These are phyloP conservation scores for Yponomeuta cagnagella DNA, from an alignment of 2,888 invertebrate species.

Conservation along the genomic window DNA sequence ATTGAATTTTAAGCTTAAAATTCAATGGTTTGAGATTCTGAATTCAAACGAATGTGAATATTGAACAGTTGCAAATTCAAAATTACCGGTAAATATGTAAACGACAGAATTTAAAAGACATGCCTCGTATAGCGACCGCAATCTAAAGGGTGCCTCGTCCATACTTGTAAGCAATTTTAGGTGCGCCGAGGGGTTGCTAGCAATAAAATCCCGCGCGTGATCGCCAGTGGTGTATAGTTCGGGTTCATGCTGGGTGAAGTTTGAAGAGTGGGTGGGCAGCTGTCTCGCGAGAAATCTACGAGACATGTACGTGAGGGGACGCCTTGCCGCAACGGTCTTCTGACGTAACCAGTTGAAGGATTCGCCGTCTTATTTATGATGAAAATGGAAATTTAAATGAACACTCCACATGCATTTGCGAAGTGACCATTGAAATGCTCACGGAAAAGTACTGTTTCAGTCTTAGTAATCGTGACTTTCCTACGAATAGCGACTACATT, in stretches of 20 bases:
- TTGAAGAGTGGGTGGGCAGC: not conserved
- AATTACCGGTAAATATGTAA: no score
- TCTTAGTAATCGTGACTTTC: not conserved
- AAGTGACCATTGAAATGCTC: not conserved
- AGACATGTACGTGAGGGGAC: not conserved
- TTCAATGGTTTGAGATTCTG: no score
- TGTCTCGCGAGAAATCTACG: slow-evolving; percentile 9
- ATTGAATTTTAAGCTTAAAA: no score
- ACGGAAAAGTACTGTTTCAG: not conserved
- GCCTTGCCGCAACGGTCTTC: not conserved
- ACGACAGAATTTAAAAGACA: no score
- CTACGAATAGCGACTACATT: not conserved
- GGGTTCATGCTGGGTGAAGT: not conserved
- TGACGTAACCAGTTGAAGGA: not conserved
- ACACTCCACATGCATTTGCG: not conserved
- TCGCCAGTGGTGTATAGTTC: not conserved
- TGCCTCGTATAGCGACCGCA: no score
- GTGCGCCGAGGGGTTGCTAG: not conserved
- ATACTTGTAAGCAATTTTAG: not conserved
- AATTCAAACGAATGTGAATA: no score
- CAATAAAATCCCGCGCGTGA: not conserved
- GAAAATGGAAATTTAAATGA: not conserved
- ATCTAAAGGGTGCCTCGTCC: not conserved
- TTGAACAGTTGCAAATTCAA: no score
- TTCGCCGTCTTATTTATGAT: not conserved